Evolutionary conservation across 2,113 vertebrate genomes (phyloP).

Genomic region (Coptodon rendalli): DNA sequence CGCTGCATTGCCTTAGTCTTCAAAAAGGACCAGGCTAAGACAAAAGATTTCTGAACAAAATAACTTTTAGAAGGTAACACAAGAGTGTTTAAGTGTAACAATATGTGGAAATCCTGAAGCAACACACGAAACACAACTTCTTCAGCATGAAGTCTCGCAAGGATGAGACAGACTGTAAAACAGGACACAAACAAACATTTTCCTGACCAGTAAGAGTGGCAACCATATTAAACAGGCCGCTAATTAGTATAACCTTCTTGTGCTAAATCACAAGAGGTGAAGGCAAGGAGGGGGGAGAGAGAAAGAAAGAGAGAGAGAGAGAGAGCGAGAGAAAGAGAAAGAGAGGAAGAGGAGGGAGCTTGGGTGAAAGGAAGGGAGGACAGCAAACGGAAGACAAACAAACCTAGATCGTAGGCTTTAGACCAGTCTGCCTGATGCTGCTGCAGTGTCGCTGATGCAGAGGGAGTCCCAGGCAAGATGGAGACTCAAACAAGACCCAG

Average conservation of each 20-base stretch:
- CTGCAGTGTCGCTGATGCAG: constrained; percentile 12
- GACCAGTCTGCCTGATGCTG: constrained; percentile 24
- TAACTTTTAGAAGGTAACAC: background rate
- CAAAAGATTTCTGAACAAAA: background rate
- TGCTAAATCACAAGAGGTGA: constrained; percentile 50
- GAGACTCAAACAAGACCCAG: constrained; percentile 36
- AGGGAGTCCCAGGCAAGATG: constrained; percentile 54
- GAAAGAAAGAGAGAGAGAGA: constrained; percentile 2
- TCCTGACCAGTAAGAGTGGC: background rate
- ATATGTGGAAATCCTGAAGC: background rate
- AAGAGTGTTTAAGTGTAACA: background rate
- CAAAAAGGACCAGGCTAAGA: background rate
- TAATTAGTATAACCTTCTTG: constrained; percentile 58
- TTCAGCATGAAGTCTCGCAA: background rate
- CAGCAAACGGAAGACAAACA: constrained; percentile 55
- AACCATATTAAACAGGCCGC: constrained; percentile 50
- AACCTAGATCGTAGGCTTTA: constrained; percentile 45
- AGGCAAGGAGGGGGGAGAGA: constrained; percentile 11
- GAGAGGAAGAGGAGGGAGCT: constrained; percentile 41
- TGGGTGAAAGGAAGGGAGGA: constrained; percentile 41
- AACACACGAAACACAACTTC: background rate
- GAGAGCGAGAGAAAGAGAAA: constrained; percentile 13
- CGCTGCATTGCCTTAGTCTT: background rate
- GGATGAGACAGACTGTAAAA: background rate
- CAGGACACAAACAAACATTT: background rate